These are phyloP conservation scores for Kryptopterus vitreolus DNA, from an alignment of 2,797 vertebrate genomes.

Conservation along the genomic window DNA sequence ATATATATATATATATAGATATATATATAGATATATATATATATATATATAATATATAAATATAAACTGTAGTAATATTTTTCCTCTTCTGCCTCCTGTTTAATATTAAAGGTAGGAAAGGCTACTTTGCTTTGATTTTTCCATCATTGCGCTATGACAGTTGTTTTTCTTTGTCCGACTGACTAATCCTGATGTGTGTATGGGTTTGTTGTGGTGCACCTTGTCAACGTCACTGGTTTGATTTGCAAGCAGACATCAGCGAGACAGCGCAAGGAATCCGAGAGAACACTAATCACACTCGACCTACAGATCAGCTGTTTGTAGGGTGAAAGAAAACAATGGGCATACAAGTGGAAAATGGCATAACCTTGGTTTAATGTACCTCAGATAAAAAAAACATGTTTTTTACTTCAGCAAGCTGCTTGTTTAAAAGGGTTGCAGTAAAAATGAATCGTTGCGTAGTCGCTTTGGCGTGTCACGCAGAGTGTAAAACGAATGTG, in stretches of 20 bases:
- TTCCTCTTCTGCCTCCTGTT: neutral
- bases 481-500: neutral
- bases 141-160: neutral
- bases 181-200: neutral
- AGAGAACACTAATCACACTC: neutral
- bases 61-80: neutral
- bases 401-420: neutral
- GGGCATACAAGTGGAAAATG: neutral
- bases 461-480: neutral
- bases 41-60: neutral
- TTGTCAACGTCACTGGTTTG: constrained; percentile 9
- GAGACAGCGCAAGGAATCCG: constrained; percentile 6
- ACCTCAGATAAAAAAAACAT: too few relatives aligned
- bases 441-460: too few relatives aligned
- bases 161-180: neutral
- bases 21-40: too few relatives aligned
- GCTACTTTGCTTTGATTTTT: neutral
- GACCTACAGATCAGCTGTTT: neutral
- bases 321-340: neutral
- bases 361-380: neutral
- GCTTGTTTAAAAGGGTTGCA: neutral
- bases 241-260: neutral
- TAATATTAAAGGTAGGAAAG: neutral
- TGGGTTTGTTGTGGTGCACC: neutral
- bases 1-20: too few relatives aligned